phyloP scores from a whole-genome alignment of 37 sponge, comb jelly and placozoan species.

The Halichondria panicea region DNA sequence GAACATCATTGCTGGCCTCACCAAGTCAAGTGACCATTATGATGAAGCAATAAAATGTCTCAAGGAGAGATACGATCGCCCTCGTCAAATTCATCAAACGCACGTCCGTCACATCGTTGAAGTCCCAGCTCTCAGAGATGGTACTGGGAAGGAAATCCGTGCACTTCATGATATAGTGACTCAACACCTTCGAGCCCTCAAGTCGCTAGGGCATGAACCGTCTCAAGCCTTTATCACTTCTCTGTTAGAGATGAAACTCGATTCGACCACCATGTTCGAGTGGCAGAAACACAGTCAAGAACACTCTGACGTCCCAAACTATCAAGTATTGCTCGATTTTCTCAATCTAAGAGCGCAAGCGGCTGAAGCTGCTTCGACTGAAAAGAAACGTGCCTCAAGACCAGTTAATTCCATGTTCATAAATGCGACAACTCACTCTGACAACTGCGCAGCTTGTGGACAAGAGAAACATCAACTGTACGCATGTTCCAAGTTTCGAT shows the following conservation, averaged over 20 bases:
- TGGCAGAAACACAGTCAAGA: conserved; percentile 48
- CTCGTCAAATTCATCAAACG: conserved; percentile 32
- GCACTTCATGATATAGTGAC: conserved; percentile 26
- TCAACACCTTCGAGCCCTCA: conserved; percentile 34
- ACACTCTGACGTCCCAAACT: conserved; percentile 35
- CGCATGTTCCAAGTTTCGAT: conserved; percentile 15
- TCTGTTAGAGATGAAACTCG: conserved; percentile 39
- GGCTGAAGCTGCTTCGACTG: conserved; percentile 13
- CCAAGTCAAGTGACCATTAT: conserved; percentile 37
- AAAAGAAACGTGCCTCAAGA: not conserved
- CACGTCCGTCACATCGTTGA: conserved; percentile 30
- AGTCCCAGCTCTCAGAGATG: conserved; percentile 22
- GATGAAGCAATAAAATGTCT: conserved; percentile 35
- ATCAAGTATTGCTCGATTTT: conserved; percentile 26
- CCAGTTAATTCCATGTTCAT: not conserved
- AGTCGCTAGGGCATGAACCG: conserved; percentile 23
- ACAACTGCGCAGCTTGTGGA: conserved; percentile 3
- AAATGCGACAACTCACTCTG: not conserved
- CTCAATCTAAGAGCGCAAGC: conserved; percentile 34
- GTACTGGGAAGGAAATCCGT: conserved; percentile 34
- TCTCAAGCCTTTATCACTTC: conserved; percentile 36
- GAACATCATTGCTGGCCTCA: conserved; percentile 39
- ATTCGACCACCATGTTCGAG: conserved; percentile 39
- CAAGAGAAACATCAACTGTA: conserved; percentile 20
- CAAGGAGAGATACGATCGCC: conserved; percentile 27